Conservation (phyloP, 1,140 invertebrate genomes). For the Drosophila parvula region DNA sequence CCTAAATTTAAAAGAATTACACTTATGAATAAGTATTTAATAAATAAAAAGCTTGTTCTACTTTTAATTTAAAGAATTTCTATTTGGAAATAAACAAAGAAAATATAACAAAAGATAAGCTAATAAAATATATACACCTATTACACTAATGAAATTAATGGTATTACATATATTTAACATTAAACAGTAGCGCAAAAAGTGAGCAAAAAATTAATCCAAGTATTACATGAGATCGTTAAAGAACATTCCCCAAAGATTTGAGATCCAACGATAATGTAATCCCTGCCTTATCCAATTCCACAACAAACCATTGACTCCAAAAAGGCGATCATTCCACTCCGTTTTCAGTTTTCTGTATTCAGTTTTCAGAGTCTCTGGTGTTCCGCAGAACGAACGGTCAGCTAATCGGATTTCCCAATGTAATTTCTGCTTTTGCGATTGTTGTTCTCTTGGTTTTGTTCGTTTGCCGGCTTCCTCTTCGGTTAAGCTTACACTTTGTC, state of each 20-base stretch:
- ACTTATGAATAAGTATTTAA: not conserved
- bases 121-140: not conserved
- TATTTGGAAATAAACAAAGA: too few relatives aligned
- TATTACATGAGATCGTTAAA: not conserved
- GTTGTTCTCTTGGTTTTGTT: conserved; percentile 21
- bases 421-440: conserved; percentile 42
- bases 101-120: too few relatives aligned
- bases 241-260: not conserved
- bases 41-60: not conserved
- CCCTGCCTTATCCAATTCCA: conserved; percentile 38
- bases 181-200: not conserved
- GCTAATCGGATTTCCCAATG: conserved; percentile 63
- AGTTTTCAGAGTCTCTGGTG: conserved; percentile 39
- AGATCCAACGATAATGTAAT: conserved; percentile 41
- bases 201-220: too few relatives aligned
- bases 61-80: too few relatives aligned
- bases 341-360: not conserved
- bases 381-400: conserved; percentile 64
- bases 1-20: not conserved
- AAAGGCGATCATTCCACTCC: conserved; percentile 17
- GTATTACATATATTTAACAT: not conserved
- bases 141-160: not conserved
- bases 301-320: conserved; percentile 50
- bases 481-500: conserved; percentile 65
- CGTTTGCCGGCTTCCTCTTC: conserved; percentile 32